Evolutionary conservation across 2,888 invertebrate species (phyloP), one percentile per base, ranked within the genome.

Genomic region (Nomada fucata): DNA sequence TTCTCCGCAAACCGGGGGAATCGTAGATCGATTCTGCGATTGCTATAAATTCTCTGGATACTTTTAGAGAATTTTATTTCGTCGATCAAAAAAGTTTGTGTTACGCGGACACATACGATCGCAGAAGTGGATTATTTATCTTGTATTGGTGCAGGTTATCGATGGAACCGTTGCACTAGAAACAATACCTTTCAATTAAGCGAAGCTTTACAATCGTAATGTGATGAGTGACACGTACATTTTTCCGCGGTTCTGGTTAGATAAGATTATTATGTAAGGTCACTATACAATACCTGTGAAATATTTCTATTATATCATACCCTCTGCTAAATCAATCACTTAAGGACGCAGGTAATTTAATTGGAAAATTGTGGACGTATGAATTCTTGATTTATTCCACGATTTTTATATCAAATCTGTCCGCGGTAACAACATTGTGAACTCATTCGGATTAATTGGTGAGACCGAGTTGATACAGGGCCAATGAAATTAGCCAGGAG

Each of bases 401-500:
- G 26, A 23, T 15, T 59, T 44, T 18, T 1, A 44, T 29, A 20
- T 76, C 20, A 69, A 82, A 60, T 63, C 63, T 63, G 55, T 23
- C 44, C 23, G 26, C 47, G n/a, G 9, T 23, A 52, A 67, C 55
- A 65, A 61, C 42, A 29, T 26, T n/a, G 11, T 53, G 70, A 47
- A 72, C 65, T 60, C 59, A 26, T 75, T 53, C 47, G 52, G 13
- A 72, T 72, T 53, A 44, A 57, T 81, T 69, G 53, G 23, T 7
- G 63, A 47, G 64, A 3, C 18, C 55, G 61, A 67, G 60, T 82
- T 81, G 82, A 81, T 81, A 61, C 61, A 11, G 11, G 67, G 82
- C 82, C 82, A 75, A 82, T 75, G 75, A 70, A 81, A 76, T 82
- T 70, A 70, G 69, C 52, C 55, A 75, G 52, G 11, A 59, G 61